A percentile compares a stretch with the other conserved stretches of the same genome.
phyloP scores from a whole-genome alignment of 1,140 invertebrate genomes.

The Drosophila willistoni region DNA sequence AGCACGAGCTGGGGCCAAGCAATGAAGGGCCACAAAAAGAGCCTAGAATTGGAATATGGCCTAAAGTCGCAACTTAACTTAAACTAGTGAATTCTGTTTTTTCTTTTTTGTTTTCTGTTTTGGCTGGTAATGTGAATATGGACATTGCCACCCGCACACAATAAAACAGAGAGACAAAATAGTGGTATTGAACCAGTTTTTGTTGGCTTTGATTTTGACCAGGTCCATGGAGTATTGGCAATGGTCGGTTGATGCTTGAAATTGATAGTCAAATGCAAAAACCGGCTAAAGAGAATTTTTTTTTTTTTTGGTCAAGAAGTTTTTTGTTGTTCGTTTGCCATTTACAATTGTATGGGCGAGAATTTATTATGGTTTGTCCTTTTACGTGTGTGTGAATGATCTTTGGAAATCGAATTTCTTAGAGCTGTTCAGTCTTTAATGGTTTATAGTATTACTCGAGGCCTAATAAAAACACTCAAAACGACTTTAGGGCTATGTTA shows the following conservation, averaged over 20 bases:
- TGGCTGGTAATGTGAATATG: constrained; percentile 17
- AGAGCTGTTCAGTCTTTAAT: background rate
- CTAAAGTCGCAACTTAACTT: constrained; percentile 15
- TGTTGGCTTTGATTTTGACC: constrained; percentile 29
- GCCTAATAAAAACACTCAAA: too few relatives aligned
- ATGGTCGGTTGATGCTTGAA: background rate
- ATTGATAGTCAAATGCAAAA: constrained; percentile 41
- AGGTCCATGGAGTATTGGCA: constrained; percentile 59
- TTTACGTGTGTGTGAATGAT: constrained; percentile 29
- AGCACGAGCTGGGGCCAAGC: constrained; percentile 58
- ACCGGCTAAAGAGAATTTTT: constrained; percentile 73
- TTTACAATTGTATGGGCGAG: constrained; percentile 37
- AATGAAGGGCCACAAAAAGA: constrained; percentile 11
- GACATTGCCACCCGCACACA: constrained; percentile 67
- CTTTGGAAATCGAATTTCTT: background rate
- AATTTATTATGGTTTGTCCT: constrained; percentile 42
- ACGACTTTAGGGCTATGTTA: too few relatives aligned
- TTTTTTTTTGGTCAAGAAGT: constrained; percentile 63
- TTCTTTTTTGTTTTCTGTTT: background rate
- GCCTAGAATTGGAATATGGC: constrained; percentile 33
- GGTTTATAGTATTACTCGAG: too few relatives aligned
- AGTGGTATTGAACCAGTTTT: constrained; percentile 70
- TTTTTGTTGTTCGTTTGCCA: constrained; percentile 75
- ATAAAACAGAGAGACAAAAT: constrained; percentile 14
- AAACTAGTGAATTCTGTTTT: constrained; percentile 50